Evolutionary conservation across 2,888 invertebrate genomes (phyloP), one percentile per base, ranked within the genome.

Genomic region (Phlogophora meticulosa): DNA sequence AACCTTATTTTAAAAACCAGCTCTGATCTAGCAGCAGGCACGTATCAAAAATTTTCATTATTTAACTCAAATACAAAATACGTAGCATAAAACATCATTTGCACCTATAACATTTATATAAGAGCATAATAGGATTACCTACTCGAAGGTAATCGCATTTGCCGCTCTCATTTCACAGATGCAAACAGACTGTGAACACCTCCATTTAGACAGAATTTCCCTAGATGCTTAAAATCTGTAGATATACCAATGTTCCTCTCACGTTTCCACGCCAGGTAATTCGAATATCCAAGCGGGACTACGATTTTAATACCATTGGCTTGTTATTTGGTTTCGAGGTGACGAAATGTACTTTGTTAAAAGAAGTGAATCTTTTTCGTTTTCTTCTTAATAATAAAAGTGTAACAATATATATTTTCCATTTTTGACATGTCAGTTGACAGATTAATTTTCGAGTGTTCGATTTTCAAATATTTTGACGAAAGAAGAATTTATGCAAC

Each of bases 111-210:
- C 40, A 28, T 49, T n/a, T 11, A 42, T 15, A 43, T 51, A 55
- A 32, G 20, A 40, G 45, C 24, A 53, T 53, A 76, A 66, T 52
- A 61, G 42, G 48, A 72, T 79, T 70, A 67, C n/a, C n/a, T n/a
- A n/a, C 60, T 60, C 42, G 45, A 38, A 57, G 28, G 62, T 74
- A 78, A 70, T 67, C 81, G 65, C 48, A 75, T 81, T 81, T 53
- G 17, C 59, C 38, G 56, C 32, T 66, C 63, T 52, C 58, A 49
- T 75, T 62, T 73, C 28, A 36, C 32, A 49, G 34, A 10, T 66
- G 53, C 42, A 68, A 65, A 78, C 46, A 51, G 63, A 57, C 49
- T 68, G 51, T 36, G 43, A 58, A 61, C 43, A 58, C 22, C 40
- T 60, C 42, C 34, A 61, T 73, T 66, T 65, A 55, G 46, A 61